Percentiles rank a stretch among this genome's conserved stretches.
Conservation (phyloP, 1,140 invertebrate genomes). For the honey bee (Apis mellifera) region Amel_HAv3.1 CM009939.2:4365501-4366000, state of each 20-base stretch:
- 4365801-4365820: too few species aligned
- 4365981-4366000: conserved; percentile 32
- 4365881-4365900: not conserved
- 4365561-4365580: not conserved
- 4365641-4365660: not conserved
- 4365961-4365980: conserved; percentile 21
- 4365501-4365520: too few species aligned
- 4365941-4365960: conserved; percentile 30
- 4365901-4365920: conserved; percentile 18
- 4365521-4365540: too few species aligned
- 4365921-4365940: conserved; percentile 45
- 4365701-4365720: too few species aligned
- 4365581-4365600: not conserved
- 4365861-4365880: not conserved
- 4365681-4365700: too few species aligned
- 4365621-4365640: not conserved
- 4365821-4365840: not conserved
- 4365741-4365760: too few species aligned
- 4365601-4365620: not conserved
- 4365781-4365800: too few species aligned
- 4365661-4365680: too few species aligned
- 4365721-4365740: too few species aligned
- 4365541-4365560: not conserved
- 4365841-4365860: not conserved
- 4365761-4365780: too few species aligned